phyloP scores from a whole-genome alignment of 2,113 vertebrate genomes.

The Irena cyanogastra region DNA sequence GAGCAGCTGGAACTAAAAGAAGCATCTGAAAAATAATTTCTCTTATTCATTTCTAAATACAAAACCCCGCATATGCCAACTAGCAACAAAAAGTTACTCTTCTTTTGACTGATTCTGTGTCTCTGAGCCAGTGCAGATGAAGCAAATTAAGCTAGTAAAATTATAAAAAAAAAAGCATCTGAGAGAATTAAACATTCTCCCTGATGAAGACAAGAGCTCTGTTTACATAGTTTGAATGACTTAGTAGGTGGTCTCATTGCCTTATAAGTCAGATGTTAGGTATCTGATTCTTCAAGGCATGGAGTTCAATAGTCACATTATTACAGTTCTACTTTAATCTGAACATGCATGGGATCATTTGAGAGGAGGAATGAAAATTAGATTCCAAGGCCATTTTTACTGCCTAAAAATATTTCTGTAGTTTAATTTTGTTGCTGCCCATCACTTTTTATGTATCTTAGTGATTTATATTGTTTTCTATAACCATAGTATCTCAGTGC shows the following conservation, averaged over 20 bases:
- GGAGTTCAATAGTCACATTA: background rate
- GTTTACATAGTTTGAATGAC: background rate
- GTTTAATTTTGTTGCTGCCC: background rate
- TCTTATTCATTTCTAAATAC: background rate
- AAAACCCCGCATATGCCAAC: background rate
- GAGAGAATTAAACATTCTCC: background rate
- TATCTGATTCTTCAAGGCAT: background rate
- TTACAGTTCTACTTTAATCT: background rate
- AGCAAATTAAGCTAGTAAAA: background rate
- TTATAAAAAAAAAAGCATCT: background rate
- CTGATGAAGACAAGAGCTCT: background rate
- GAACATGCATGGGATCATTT: background rate
- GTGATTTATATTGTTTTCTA: background rate
- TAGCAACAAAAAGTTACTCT: background rate
- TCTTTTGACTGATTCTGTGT: background rate
- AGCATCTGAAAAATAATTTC: background rate
- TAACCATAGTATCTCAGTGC: background rate
- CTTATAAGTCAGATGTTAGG: background rate
- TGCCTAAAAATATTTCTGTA: background rate
- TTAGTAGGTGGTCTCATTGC: background rate
- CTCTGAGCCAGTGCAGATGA: background rate
- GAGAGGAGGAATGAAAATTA: background rate
- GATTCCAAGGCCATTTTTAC: background rate
- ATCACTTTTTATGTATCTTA: background rate
- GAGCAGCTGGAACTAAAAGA: background rate